These are phyloP conservation scores for Strigops habroptila DNA, from an alignment of 2,113 vertebrate species.

Conservation along the genomic window DNA sequence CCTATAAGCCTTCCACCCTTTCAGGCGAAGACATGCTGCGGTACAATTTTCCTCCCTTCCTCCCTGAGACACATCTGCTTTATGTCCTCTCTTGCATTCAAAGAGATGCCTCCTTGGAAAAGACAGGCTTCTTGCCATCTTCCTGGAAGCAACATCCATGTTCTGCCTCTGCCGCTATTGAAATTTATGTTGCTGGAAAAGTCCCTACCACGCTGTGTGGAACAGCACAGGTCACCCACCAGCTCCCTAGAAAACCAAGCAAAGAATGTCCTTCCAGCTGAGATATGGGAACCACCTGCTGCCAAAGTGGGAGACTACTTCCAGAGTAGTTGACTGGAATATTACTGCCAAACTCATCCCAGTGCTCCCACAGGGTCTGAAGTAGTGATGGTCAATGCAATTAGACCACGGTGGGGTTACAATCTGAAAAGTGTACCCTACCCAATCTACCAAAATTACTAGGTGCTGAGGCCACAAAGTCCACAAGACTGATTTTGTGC, in stretches of 20 bases:
- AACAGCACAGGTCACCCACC: neutral
- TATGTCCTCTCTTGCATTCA: neutral
- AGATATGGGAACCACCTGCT: neutral
- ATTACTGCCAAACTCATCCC: neutral
- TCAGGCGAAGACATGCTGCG: neutral
- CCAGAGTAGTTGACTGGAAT: neutral
- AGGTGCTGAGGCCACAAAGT: neutral
- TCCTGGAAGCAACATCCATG: neutral
- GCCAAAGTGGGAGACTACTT: neutral
- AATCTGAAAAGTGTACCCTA: neutral
- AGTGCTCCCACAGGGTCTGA: neutral
- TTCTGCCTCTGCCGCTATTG: neutral
- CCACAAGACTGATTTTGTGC: neutral
- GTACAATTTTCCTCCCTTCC: neutral
- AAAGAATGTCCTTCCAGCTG: neutral
- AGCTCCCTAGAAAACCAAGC: neutral
- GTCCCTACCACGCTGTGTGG: neutral
- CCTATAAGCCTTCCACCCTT: neutral
- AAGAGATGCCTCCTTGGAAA: neutral
- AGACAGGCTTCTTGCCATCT: neutral
- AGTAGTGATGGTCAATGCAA: neutral
- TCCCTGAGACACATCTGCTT: neutral
- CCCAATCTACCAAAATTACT: neutral
- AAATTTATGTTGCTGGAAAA: neutral
- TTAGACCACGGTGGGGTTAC: rapidly evolving